Base-by-base conservation (phyloP, 2,797 vertebrate species). In the Arctocebus calabarensis region DNA sequence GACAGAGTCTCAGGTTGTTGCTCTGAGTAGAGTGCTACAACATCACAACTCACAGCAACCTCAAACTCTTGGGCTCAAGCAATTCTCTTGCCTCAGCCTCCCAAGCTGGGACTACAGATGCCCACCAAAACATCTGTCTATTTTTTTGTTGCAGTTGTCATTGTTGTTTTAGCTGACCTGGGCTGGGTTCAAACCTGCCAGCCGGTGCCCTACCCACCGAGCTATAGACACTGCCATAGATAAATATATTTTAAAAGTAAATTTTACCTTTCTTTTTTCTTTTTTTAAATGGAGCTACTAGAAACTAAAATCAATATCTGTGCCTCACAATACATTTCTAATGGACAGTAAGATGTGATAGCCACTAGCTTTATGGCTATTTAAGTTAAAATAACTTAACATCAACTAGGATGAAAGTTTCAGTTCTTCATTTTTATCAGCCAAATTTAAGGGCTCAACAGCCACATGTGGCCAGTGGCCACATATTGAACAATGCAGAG, bases 351-450 rank as follows among this genome's bases (percentile, higher is more conserved):
- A 40, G 62, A 66, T 52, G 23, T 2, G 5, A 43, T n/a, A 88
- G 27, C 22, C 23, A 29, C 2, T 71, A 37, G 23, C 5, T 4
- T 34, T 74, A 59, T 7, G 13, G 14, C 10, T 83, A 59, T 45
- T 89, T 86, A 89, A 34, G 91, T 77, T 59, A 91, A 84, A 93
- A 74, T 79, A 43, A 84, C 64, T 77, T 64, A 74, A 75, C 45
- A 59, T 34, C 37, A 86, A 86, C 61, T 68, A 84, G 55, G 27
- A 93, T 32, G 62, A 84, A 27, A 88, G 75, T 75, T 85, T 88
- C 2, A 55, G 7, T 74, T 74, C 20, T 32, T 92, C 13, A 81
- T 75, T 89, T 59, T n/a, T 13, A 85, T 8, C 45, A 77, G 59
- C 34, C 40, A 95, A 45, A 88, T 88, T 83, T 27, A 94, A 40